These are phyloP conservation scores for Mirounga angustirostris DNA, from an alignment of 2,113 vertebrate genomes.

Conservation along the genomic window DNA sequence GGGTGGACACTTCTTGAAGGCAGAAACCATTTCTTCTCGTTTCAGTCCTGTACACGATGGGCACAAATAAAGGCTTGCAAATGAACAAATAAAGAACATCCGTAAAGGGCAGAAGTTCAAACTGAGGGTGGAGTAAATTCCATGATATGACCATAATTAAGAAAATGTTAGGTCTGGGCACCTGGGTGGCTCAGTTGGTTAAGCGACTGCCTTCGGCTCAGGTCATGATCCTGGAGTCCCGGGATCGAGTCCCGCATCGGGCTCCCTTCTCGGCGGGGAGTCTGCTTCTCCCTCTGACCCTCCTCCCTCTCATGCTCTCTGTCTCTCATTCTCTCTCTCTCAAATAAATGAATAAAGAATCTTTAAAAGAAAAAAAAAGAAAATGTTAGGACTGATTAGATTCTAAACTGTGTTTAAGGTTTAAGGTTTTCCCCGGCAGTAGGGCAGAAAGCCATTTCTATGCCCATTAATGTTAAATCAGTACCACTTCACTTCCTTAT, in stretches of 20 bases:
- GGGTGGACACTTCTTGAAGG: neutral
- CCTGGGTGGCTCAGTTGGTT: too few species aligned
- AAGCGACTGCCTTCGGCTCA: too few species aligned
- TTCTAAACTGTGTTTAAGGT: slow-evolving; percentile 4
- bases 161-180: neutral
- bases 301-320: too few species aligned
- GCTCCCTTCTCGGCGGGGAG: too few species aligned
- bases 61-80: neutral
- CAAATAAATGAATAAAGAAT: too few species aligned
- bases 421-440: neutral
- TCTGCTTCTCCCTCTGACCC: too few species aligned
- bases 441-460: slow-evolving; percentile 14
- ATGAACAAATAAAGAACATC: slow-evolving; percentile 17
- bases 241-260: too few species aligned
- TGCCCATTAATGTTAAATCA: neutral
- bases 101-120: neutral
- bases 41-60: neutral
- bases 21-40: neutral
- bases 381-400: neutral
- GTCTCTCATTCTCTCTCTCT: too few species aligned
- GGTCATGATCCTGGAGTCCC: too few species aligned
- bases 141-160: neutral
- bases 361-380: too few species aligned
- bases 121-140: neutral
- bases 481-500: neutral